Evolutionary conservation across 64 coral and sea anemone genomes (phyloP), one percentile per base, ranked within the genome.

Genomic region (Actinia tenebrosa): DNA sequence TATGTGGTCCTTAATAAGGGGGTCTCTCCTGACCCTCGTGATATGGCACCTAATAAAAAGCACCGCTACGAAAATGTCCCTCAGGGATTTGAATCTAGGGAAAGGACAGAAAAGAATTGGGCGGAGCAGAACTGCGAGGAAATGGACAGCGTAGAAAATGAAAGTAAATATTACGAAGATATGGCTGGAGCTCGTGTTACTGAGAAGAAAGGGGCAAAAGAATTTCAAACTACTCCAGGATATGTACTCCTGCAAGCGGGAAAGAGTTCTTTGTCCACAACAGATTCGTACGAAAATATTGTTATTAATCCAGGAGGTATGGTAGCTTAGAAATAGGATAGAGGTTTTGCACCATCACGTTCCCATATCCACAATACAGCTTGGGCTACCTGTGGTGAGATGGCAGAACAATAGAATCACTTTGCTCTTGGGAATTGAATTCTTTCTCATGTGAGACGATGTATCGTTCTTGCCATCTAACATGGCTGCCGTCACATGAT

Each of bases 1-100:
- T 91, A 91, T 69, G 84, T 86, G 58, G 14, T 81, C 85, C 58
- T 91, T 22, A 86, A 91, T 7, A 22, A 64, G 61, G 66, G 75
- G 55, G 80, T 83, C 46, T 43, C 84, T 53, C 85, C 89, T 19
- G 77, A 61, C 58, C 72, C 84, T 78, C 13, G 46, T 17, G 78
- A 87, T 56, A 16, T 17, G 42, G 86, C 56, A n/a, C 26, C 50
- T 19, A 18, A 6, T 85, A 59, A 19, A 17, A 59, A 22, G 6
- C 83, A 59, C 56, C 14, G 61, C 61, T 92, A 92, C 55, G 90
- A 92, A 86, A 92, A 92, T 64, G 90, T 92, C 77, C 56, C 16
- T 85, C 50, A 61, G 14, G 83, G 43, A 59, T 85, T 85, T 64
- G 83, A 85, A 30, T 22, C 43, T 3, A 19, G 17, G 27, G 43